Base-by-base conservation (phyloP, 2,888 invertebrate species). In the Eupithecia dodoneata region DNA sequence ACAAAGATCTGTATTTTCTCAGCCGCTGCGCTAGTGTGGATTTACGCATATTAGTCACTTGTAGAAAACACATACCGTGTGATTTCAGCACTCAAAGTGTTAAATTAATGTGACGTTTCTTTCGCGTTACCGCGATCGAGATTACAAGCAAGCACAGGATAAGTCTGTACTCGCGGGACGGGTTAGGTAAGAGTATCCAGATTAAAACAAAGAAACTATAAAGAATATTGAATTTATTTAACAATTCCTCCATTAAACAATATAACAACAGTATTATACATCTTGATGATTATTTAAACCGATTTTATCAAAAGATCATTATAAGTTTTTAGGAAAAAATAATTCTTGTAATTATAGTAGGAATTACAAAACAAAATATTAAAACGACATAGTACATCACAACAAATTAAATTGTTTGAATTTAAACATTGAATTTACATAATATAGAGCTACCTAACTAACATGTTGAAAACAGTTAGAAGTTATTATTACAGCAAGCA, bases 141-240 rank as follows among this genome's bases (percentile, higher is more conserved):
- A 55, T 55, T 7, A 52, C 52, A 52, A 13, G 13, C 3, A 12
- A 49, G 13, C 13, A n/a, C 3, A 55, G 52, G 52, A 52, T 52
- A 15, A 30, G 30, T 30, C 30, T 30, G 30, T 30, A 30, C 30
- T 30, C 30, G 0, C 0, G 30, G 30, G 9, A 7, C n/a, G n/a
- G n/a, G 3, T 30, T 30, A 30, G n/a, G 55, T 6, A n/a, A n/a
- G 9, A 12, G 13, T 41, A 42, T 7, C 7, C 6, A 15, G n/a
- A 83, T 81, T 70, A 76, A 76, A 59, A 75, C 55, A 52, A 49
- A 6, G 44, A 44, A 76, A 18, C 12, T 44, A 4, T 87, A 91
- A 86, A 91, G 89, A 91, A 92, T 92, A 92, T 88, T 88, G 83
- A 90, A 90, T 93, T 92, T 93, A 91, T 92, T 87, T 91, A 94